These are phyloP conservation scores for Hemiscyllium ocellatum DNA, from an alignment of 2,113 vertebrate species.

Conservation along the genomic window DNA sequence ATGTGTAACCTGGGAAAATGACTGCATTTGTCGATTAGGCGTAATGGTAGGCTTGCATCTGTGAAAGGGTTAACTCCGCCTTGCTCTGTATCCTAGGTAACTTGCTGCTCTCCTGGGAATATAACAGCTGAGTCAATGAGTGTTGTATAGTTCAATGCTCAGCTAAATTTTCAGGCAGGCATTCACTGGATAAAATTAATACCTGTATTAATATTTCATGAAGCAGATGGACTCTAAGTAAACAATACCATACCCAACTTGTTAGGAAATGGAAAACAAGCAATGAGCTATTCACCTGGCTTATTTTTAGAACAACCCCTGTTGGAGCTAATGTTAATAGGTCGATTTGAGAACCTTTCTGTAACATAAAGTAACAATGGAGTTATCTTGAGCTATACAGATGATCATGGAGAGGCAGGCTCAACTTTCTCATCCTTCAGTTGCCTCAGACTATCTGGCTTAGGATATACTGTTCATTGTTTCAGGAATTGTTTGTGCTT, in stretches of 20 bases:
- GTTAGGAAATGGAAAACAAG: conserved; percentile 9
- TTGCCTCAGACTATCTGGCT: background rate
- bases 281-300: background rate
- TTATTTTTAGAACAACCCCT: background rate
- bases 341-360: background rate
- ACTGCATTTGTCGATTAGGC: background rate
- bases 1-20: background rate
- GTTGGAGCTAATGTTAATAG: background rate
- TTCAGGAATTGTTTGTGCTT: background rate
- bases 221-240: conserved; percentile 16
- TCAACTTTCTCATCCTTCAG: background rate
- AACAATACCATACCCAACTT: background rate
- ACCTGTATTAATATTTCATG: conserved; percentile 29
- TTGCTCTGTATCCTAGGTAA: background rate
- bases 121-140: background rate
- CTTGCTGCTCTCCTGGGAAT: background rate
- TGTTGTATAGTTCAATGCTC: background rate
- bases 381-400: background rate
- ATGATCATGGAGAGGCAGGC: background rate
- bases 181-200: conserved; percentile 7
- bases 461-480: background rate
- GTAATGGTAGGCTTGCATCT: background rate
- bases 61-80: background rate
- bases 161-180: background rate
- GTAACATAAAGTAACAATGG: background rate